Conservation (phyloP, 2,797 vertebrate genomes). For the Peromyscus aztecus region DNA sequence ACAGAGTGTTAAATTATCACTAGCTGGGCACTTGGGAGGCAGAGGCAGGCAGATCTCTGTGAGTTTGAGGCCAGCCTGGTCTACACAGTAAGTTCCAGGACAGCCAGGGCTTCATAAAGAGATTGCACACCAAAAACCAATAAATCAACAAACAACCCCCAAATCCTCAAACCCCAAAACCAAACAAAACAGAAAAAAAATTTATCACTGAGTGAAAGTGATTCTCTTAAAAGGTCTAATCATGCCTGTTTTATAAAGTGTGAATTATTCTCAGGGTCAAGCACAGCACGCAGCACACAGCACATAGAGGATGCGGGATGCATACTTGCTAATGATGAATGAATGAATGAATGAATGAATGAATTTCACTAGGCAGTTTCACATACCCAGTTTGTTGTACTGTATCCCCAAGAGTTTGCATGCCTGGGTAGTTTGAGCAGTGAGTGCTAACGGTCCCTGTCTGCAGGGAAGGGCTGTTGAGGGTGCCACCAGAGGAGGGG, state of each 20-base stretch:
- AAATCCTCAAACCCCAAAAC: neutral
- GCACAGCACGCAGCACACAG: too few species aligned
- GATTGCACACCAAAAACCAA: neutral
- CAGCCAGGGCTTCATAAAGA: neutral
- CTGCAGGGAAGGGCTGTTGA: neutral
- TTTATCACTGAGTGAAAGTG: neutral
- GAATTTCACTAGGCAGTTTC: neutral
- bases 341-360: neutral
- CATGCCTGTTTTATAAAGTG: conserved; percentile 1
- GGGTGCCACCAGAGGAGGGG: neutral
- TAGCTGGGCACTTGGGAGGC: neutral
- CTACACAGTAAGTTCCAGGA: neutral
- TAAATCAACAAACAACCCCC: neutral
- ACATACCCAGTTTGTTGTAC: rapidly evolving
- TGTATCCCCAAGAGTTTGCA: neutral
- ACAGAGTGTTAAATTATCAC: conserved; percentile 45
- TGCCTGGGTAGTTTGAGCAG: neutral
- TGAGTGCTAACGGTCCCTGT: neutral
- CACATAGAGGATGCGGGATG: neutral
- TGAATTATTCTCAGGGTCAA: neutral
- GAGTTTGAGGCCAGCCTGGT: neutral
- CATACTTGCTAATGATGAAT: neutral
- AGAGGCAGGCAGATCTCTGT: neutral
- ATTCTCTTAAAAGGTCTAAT: neutral
- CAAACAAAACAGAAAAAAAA: neutral